phyloP scores from a whole-genome alignment of 2,797 vertebrate species.

The Leucoraja ocellata region DNA sequence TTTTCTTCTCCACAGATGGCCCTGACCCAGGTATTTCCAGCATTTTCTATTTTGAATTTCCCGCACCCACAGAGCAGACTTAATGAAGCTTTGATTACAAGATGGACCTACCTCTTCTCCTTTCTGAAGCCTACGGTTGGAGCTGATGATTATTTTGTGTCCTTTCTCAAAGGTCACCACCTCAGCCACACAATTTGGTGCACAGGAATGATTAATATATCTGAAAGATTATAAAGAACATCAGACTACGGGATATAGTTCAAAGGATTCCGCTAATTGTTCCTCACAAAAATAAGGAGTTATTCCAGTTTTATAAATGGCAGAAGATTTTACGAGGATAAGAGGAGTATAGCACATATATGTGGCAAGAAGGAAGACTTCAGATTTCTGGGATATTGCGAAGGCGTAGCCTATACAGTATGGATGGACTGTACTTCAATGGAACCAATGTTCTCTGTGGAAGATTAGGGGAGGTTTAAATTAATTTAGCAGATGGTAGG shows the following conservation, averaged over 20 bases:
- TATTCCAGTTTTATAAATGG: neutral
- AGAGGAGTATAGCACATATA: too few relatives aligned
- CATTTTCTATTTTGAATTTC: too few relatives aligned
- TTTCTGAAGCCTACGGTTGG: constrained; percentile 83
- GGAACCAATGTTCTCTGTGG: too few relatives aligned
- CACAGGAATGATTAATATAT: constrained; percentile 97
- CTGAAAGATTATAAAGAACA: constrained; percentile 50
- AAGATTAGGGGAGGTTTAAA: too few relatives aligned
- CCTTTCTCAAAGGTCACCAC: constrained; percentile 95
- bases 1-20: too few relatives aligned
- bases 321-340: neutral
- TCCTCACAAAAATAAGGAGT: neutral
- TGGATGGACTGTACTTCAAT: too few relatives aligned
- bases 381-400: too few relatives aligned
- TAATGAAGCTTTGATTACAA: neutral
- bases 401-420: too few relatives aligned
- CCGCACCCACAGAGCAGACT: neutral
- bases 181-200: constrained; percentile 92
- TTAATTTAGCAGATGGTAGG: too few relatives aligned
- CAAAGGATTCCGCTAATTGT: neutral
- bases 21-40: too few relatives aligned
- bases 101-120: constrained; percentile 79
- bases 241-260: neutral
- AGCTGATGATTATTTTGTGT: constrained; percentile 97
- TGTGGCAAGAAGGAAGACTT: too few relatives aligned